Evolutionary conservation across 2,888 invertebrate genomes (phyloP).

Genomic region (Ditylenchus weischeri): DNA sequence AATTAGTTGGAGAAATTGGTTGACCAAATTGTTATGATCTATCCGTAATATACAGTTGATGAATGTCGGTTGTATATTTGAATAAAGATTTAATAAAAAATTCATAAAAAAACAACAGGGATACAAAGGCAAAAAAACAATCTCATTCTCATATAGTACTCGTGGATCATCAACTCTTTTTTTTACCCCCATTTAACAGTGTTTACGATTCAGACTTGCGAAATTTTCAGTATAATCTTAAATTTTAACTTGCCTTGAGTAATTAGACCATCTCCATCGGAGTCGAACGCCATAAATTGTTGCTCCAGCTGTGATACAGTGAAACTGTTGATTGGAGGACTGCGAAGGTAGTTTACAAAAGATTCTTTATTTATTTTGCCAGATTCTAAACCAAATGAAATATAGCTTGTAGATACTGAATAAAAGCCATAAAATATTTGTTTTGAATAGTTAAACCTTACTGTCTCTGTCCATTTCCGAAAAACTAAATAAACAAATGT

Average conservation of each 20-base stretch:
- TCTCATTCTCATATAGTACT: too few species aligned
- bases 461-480: conserved; percentile 54
- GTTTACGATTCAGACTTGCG: too few species aligned
- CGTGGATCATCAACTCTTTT: too few species aligned
- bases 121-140: too few species aligned
- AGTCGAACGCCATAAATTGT: conserved; percentile 49
- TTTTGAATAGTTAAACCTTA: conserved; percentile 27
- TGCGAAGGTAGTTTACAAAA: conserved; percentile 52
- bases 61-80: too few species aligned
- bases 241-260: conserved; percentile 44
- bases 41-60: too few species aligned
- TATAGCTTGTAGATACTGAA: neutral
- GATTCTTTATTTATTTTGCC: conserved; percentile 56
- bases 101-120: too few species aligned
- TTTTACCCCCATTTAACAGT: too few species aligned
- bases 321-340: conserved; percentile 49
- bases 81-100: too few species aligned
- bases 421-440: neutral
- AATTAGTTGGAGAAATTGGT: too few species aligned
- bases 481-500: conserved; percentile 25
- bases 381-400: conserved; percentile 37
- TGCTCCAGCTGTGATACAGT: conserved; percentile 50
- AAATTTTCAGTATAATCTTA: too few species aligned
- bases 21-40: too few species aligned
- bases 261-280: conserved; percentile 53